Conservation (phyloP, 2,797 vertebrate genomes). For the Takifugu ocellatus region DNA sequence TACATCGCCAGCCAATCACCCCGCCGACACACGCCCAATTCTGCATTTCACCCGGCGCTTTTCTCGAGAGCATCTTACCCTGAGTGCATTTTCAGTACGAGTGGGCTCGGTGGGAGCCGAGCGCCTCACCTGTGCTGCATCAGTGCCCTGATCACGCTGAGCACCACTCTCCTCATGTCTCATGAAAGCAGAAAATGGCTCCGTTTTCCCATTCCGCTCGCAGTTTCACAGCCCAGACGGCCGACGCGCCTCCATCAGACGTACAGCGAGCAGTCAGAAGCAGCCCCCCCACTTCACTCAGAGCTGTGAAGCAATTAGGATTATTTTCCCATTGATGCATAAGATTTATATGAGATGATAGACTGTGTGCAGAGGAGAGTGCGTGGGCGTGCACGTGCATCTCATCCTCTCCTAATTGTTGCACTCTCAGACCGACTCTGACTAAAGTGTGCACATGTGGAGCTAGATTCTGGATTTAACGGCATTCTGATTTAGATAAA, state of each 20-base stretch:
- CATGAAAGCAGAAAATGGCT: slow-evolving; percentile 48
- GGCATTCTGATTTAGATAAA: background rate
- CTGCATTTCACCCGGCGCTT: slow-evolving; percentile 29
- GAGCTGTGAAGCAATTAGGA: slow-evolving; percentile 52
- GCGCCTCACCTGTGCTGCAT: slow-evolving; percentile 40
- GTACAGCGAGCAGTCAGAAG: slow-evolving; percentile 39
- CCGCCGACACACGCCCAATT: slow-evolving; percentile 41
- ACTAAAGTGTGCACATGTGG: background rate
- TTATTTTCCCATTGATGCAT: slow-evolving; percentile 53
- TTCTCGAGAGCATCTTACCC: slow-evolving; percentile 44
- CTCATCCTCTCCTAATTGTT: slow-evolving; percentile 1
- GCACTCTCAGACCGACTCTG: slow-evolving; percentile 9
- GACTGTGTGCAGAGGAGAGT: slow-evolving; percentile 19
- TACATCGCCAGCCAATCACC: slow-evolving; percentile 41
- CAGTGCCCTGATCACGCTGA: slow-evolving; percentile 33
- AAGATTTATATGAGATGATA: slow-evolving; percentile 44
- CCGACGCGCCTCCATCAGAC: slow-evolving; percentile 54
- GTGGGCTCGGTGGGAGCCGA: slow-evolving; percentile 36
- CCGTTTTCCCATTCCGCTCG: slow-evolving; percentile 37
- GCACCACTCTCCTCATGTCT: slow-evolving; percentile 47
- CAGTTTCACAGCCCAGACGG: slow-evolving; percentile 34
- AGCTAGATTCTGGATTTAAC: background rate
- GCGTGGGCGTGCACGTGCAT: slow-evolving; percentile 29
- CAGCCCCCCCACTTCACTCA: slow-evolving; percentile 38
- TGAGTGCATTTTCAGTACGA: slow-evolving; percentile 37